Conservation (phyloP, 2,113 vertebrate genomes). For the Prinia subflava region DNA sequence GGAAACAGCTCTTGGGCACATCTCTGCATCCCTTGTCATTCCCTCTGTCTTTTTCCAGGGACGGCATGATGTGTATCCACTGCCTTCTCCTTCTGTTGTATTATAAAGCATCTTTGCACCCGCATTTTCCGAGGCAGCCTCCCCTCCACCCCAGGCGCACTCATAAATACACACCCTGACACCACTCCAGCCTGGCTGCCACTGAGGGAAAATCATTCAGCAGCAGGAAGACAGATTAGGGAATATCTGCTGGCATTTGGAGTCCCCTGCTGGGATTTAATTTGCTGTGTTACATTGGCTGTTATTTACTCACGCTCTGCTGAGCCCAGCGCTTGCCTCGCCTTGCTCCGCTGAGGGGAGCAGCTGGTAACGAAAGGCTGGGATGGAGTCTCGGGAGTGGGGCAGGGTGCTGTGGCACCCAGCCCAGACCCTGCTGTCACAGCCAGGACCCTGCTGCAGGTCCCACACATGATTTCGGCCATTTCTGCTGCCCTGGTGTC, state of each 20-base stretch:
- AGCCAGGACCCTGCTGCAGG: background rate
- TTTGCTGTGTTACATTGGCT: background rate
- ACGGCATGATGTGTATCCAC: background rate
- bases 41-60: background rate
- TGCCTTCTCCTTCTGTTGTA: too few relatives aligned
- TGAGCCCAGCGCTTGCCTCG: background rate
- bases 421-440: rapidly evolving
- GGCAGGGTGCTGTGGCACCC: background rate
- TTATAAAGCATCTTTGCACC: background rate
- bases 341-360: background rate
- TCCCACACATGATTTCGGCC: background rate
- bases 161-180: background rate
- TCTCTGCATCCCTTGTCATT: background rate
- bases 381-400: background rate
- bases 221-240: background rate
- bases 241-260: background rate
- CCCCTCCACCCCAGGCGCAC: background rate
- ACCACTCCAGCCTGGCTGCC: background rate
- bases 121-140: background rate
- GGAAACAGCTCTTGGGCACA: background rate
- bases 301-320: slow-evolving; percentile 7
- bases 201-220: background rate
- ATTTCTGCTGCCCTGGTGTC: background rate
- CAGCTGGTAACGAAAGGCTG: background rate
- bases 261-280: slow-evolving; percentile 15